phyloP scores from a whole-genome alignment of 1,140 invertebrate genomes.

The Drosophila ananassae region DNA sequence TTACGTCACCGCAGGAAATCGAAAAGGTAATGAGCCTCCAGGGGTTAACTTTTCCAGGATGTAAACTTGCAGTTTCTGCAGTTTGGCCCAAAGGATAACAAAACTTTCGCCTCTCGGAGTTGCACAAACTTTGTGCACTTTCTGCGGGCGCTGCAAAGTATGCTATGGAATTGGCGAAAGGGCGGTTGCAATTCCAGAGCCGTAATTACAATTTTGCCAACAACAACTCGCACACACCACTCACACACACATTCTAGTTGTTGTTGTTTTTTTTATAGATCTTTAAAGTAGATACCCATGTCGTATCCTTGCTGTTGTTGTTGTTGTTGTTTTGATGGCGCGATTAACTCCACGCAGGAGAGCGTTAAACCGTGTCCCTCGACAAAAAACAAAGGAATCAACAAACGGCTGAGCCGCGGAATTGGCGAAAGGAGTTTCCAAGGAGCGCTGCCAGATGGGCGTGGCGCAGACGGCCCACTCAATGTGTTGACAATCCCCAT shows the following conservation, averaged over 20 bases:
- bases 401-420: slow-evolving; percentile 28
- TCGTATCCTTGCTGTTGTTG: slow-evolving; percentile 3
- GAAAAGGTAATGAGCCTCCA: background rate
- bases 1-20: background rate
- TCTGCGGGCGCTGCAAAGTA: slow-evolving; percentile 18
- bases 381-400: slow-evolving; percentile 51
- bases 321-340: slow-evolving; percentile 41
- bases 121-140: background rate
- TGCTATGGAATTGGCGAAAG: slow-evolving; percentile 5
- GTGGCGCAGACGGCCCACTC: background rate
- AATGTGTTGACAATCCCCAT: slow-evolving; percentile 55
- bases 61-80: background rate
- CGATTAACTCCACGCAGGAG: slow-evolving; percentile 46
- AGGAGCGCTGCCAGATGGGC: slow-evolving; percentile 47
- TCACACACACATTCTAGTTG: background rate
- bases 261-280: slow-evolving; percentile 40
- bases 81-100: background rate
- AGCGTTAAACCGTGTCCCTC: slow-evolving; percentile 49
- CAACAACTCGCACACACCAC: slow-evolving; percentile 7
- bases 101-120: background rate
- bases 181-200: background rate
- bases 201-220: slow-evolving; percentile 20
- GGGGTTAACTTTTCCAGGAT: background rate
- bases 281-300: slow-evolving; percentile 54
- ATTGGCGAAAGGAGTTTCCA: slow-evolving; percentile 59